These are phyloP conservation scores for Idaea straminata DNA, from an alignment of 2,888 invertebrate genomes.

Conservation along the genomic window DNA sequence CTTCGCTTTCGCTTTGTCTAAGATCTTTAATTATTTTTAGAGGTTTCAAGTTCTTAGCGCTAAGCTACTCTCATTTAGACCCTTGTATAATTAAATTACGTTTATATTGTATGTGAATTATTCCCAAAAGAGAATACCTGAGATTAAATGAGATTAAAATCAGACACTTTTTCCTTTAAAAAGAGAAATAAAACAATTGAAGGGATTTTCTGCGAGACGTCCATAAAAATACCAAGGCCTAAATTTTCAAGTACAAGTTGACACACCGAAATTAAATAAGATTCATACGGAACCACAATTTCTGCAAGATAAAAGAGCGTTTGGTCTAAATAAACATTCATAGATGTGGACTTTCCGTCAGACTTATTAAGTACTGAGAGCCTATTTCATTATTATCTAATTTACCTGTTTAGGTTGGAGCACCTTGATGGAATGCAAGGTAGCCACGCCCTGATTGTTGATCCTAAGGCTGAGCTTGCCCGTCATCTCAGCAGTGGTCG, in stretches of 20 bases:
- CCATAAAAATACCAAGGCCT: neutral
- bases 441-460: slow-evolving; percentile 89
- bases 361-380: no score
- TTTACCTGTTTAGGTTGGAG: slow-evolving; percentile 92
- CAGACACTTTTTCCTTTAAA: neutral
- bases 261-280: neutral
- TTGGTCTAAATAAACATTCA: no score
- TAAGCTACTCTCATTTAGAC: neutral
- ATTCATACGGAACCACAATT: no score
- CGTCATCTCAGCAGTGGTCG: slow-evolving; percentile 92
- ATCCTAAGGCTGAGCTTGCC: slow-evolving; percentile 89
- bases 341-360: no score
- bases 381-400: neutral
- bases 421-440: slow-evolving; percentile 90
- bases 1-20: neutral
- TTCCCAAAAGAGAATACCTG: neutral
- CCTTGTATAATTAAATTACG: neutral
- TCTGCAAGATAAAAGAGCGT: no score
- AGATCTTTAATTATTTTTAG: neutral
- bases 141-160: neutral
- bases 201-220: neutral
- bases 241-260: neutral
- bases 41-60: no score
- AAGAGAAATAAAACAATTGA: neutral
- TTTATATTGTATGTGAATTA: slow-evolving; percentile 1